Evolutionary conservation across 2,888 invertebrate species (phyloP), one percentile per base, ranked within the genome.

Genomic region (Theretra japonica): DNA sequence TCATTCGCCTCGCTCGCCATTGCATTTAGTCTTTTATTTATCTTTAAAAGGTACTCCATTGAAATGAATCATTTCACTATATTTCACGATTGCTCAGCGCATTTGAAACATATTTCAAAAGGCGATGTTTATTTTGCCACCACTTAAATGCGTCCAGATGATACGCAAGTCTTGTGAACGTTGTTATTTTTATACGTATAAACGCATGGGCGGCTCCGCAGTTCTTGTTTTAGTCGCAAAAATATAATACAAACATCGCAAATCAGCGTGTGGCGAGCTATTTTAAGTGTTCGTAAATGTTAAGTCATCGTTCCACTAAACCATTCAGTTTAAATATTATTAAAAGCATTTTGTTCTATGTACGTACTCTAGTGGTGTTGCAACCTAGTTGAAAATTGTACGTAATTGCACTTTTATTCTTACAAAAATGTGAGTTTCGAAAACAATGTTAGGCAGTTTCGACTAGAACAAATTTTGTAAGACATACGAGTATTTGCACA

Each of bases 151-250:
- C 48, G 48, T 23, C 65, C 65, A 65, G 65, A 69, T 69, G 53
- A 69, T 57, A 69, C 56, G 69, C 69, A 53, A 56, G n/a, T 30
- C 56, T 69, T 57, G 69, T 69, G 56, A 28, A 28, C 28, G 25
- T n/a, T 25, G 56, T 69, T 69, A 69, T 69, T 69, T 69, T 56
- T 69, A 56, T 33, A 69, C 69, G 56, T 21, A 30, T 60, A 56
- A 69, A 68, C 28, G 69, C 56, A 69, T 69, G 69, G 69, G 56
- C 56, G 69, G 69, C 15, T 30, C 30, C 30, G 69, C 30, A 6
- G 30, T 60, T 69, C 21, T 57, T 57, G 17, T 69, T 69, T 56
- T 30, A 30, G 69, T 56, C 21, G 56, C 53, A 21, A 69, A 65
- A 65, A 65, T 65, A 65, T 48, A 17, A 23, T 41, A 48, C 41